Base-by-base conservation (phyloP, 2,888 invertebrate species). In the Anthophora plumipes region DNA sequence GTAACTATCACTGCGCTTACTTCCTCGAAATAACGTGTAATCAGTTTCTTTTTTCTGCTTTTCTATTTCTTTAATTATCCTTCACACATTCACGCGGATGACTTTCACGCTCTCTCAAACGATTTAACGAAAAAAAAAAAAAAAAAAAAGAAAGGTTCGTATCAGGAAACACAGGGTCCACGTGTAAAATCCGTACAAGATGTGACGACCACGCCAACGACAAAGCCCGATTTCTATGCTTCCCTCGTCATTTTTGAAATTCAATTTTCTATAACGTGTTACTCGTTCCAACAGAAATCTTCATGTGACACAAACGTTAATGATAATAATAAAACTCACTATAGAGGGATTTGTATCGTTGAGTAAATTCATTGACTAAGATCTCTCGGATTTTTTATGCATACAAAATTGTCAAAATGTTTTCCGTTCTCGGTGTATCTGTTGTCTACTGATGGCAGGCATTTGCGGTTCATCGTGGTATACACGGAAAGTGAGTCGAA, bases 1-100 rank as follows among this genome's bases (percentile, higher is more conserved):
- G 83, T 91, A 90, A 90, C 92, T 92, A 92, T 91, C 91, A 91
- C 92, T 92, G 91, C 89, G 84, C 90, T 91, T 92, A 91, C 79
- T 89, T 89, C 88, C 61, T 71, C 86, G 86, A 77, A 78, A 78
- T 90, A 90, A 92, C 90, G 89, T 91, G 87, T 89, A 91, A 86
- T 91, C 80, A 83, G 46, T 68, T 63, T 67, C 61, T 69, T 50
- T 69, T 68, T 86, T 83, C 78, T 74, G 83, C 84, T 88, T 64
- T 74, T 22, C 54, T 17, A 1, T 46, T 31, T 25, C 85, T 77
- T 67, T 25, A 54, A 25, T n/a, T 59, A 20, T 61, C 63, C 73
- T 72, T 72, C 80, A 86, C 70, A 68, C 83, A 82, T 78, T 74
- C 85, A 74, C 57, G 67, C 77, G 75, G 79, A 64, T 69, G 41